phyloP scores from a whole-genome alignment of 1,140 invertebrate species.

The Sminthurinus signatus region DNA sequence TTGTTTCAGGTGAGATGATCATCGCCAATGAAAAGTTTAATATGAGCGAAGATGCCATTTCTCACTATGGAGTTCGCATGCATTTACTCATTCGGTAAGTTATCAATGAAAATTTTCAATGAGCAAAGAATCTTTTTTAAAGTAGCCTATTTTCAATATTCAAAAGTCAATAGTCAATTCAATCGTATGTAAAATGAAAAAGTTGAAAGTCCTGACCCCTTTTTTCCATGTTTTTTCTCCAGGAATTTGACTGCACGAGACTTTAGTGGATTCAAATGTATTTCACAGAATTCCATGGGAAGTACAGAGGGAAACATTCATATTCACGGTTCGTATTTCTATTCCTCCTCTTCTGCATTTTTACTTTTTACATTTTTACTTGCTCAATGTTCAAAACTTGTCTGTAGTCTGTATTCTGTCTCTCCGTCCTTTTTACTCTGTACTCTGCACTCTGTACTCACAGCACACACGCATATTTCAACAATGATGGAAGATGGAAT shows the following conservation, averaged over 20 bases:
- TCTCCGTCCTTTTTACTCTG: too few species aligned
- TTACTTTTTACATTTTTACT: too few species aligned
- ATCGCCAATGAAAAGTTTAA: constrained; percentile 72
- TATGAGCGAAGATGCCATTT: constrained; percentile 64
- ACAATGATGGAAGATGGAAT: background rate
- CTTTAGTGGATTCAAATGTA: constrained; percentile 83
- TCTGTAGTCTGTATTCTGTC: background rate
- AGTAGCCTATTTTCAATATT: background rate
- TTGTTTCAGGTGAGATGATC: constrained; percentile 67
- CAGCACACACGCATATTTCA: too few species aligned
- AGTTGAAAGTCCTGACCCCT: too few species aligned
- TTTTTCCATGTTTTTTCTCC: constrained; percentile 59
- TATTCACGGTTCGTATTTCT: constrained; percentile 62
- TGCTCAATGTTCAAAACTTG: constrained; percentile 6
- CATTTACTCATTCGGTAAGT: constrained; percentile 61
- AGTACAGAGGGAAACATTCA: constrained; percentile 79
- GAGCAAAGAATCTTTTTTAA: constrained; percentile 57
- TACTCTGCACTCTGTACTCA: too few species aligned
- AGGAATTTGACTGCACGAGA: constrained; percentile 66
- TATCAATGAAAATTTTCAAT: constrained; percentile 49
- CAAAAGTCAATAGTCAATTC: background rate
- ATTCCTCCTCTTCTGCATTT: too few species aligned
- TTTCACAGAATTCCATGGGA: constrained; percentile 81
- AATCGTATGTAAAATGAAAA: too few species aligned
- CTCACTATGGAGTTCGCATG: constrained; percentile 73